These are phyloP conservation scores for Lagenorhynchus albirostris DNA, from an alignment of 2,113 vertebrate genomes.

Conservation along the genomic window DNA sequence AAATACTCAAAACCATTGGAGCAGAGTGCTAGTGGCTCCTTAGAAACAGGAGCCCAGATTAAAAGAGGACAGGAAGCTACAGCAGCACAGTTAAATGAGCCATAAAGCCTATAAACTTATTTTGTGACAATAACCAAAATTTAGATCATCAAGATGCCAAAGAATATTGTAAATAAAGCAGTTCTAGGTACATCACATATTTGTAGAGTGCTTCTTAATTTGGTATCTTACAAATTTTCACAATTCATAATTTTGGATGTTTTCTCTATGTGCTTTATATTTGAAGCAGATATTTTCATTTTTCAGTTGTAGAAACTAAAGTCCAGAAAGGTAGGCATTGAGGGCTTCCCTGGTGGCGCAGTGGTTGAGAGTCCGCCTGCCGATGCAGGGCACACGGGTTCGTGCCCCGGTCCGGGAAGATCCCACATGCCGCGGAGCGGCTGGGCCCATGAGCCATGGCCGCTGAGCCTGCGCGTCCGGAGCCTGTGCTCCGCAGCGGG, in stretches of 20 bases:
- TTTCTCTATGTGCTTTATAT: neutral
- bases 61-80: neutral
- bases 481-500: too few relatives aligned
- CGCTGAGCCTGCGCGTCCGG: too few relatives aligned
- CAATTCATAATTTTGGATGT: neutral
- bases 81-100: neutral
- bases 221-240: neutral
- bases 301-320: neutral
- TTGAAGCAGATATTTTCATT: neutral
- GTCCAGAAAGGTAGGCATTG: neutral
- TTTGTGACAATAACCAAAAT: neutral
- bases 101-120: neutral
- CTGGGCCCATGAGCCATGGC: too few relatives aligned
- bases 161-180: neutral
- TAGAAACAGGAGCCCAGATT: neutral
- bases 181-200: neutral
- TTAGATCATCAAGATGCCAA: neutral
- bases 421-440: too few relatives aligned
- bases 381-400: too few relatives aligned
- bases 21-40: neutral
- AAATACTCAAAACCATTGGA: neutral
- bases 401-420: too few relatives aligned
- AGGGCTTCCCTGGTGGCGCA: too few relatives aligned
- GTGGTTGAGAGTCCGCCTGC: too few relatives aligned
- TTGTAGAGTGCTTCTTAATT: neutral